A percentile compares a stretch with the other conserved stretches of the same genome.
These are phyloP conservation scores for Ypsolopha sequella DNA, from an alignment of 2,888 invertebrate species.

Conservation along the genomic window DNA sequence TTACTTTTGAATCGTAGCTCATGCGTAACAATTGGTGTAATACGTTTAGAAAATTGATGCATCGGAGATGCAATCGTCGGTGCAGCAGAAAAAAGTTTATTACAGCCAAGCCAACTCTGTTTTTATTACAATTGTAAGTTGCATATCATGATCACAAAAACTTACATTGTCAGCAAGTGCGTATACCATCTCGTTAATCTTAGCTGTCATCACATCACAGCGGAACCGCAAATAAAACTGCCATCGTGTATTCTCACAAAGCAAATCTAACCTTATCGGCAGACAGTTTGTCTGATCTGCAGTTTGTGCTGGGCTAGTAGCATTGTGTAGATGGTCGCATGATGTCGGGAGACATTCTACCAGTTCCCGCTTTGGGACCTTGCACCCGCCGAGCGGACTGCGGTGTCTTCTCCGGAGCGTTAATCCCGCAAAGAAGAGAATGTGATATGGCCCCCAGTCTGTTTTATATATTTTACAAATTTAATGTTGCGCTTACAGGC, in stretches of 20 bases:
- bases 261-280: slow-evolving; percentile 17
- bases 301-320: slow-evolving; percentile 4
- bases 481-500: too few species aligned
- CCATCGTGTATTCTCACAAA: slow-evolving; percentile 4
- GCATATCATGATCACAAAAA: background rate
- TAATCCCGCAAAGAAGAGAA: too few species aligned
- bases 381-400: slow-evolving; percentile 3
- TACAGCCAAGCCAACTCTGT: background rate
- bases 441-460: too few species aligned
- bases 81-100: background rate
- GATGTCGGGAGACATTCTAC: slow-evolving; percentile 35
- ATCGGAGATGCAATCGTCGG: background rate
- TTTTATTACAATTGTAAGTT: background rate
- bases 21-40: slow-evolving; percentile 7
- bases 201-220: background rate
- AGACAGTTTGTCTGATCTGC: slow-evolving; percentile 12
- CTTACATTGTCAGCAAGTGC: background rate
- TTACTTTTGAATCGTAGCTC: slow-evolving; percentile 3
- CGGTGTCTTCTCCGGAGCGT: background rate
- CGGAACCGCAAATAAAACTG: background rate
- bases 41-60: slow-evolving; percentile 5
- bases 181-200: background rate
- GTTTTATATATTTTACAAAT: too few species aligned
- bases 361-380: slow-evolving; percentile 36
- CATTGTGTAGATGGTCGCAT: too few species aligned